A percentile compares a stretch with the other conserved stretches of the same genome.
Evolutionary conservation across 1,140 invertebrate genomes (phyloP).

Genomic region (Aphaenogaster floridana): DNA sequence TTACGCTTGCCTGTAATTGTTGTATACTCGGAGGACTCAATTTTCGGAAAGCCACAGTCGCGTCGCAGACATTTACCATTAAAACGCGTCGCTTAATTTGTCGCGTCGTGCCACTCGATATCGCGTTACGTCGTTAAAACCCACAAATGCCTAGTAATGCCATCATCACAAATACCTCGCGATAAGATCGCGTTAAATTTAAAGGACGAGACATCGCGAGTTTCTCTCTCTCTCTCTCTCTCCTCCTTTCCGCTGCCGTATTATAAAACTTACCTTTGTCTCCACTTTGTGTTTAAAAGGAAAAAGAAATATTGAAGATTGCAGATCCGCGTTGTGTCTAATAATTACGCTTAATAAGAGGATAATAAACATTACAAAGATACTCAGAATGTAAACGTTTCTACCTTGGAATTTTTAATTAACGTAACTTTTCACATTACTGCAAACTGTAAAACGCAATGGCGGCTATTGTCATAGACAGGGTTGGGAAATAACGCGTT

Average conservation of each 20-base stretch:
- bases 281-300: background rate
- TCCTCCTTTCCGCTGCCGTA: too few species aligned
- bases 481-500: too few species aligned
- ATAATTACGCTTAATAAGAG: constrained; percentile 14
- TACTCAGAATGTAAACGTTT: background rate
- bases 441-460: background rate
- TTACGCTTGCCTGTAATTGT: constrained; percentile 59
- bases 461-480: constrained; percentile 26
- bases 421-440: constrained; percentile 7
- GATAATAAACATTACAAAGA: background rate
- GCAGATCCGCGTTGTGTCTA: background rate
- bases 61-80: constrained; percentile 32
- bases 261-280: background rate
- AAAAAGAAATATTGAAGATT: background rate
- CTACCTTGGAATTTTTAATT: constrained; percentile 32
- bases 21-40: constrained; percentile 59
- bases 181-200: background rate
- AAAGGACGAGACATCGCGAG: background rate
- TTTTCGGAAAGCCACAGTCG: constrained; percentile 43
- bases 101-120: constrained; percentile 1
- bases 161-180: background rate
- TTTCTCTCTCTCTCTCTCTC: background rate
- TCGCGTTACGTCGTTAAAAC: constrained; percentile 19
- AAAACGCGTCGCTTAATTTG: constrained; percentile 59
- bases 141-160: constrained; percentile 33